phyloP scores from a whole-genome alignment of 2,797 vertebrate species.

The Chaenodraco wilsoni region DNA sequence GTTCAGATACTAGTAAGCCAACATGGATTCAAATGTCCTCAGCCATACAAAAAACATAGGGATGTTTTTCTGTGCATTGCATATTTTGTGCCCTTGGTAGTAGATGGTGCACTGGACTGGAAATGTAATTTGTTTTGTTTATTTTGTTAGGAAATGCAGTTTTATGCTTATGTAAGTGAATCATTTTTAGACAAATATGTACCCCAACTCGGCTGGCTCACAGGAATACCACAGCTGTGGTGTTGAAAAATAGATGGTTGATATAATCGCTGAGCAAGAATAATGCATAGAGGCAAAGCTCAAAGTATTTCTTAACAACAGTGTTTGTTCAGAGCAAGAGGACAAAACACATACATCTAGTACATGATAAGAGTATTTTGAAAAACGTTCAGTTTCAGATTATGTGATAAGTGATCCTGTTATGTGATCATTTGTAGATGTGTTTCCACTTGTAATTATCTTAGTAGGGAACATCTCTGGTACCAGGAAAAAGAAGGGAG shows the following conservation, averaged over 20 bases:
- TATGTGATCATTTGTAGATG: constrained; percentile 39
- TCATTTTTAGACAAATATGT: constrained; percentile 69
- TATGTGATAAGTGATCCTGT: constrained; percentile 45
- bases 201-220: constrained; percentile 63
- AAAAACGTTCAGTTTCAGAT: constrained; percentile 41
- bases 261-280: constrained; percentile 65
- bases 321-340: constrained; percentile 37
- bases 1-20: neutral
- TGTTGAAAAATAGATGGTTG: constrained; percentile 61
- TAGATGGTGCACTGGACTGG: constrained; percentile 57
- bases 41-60: constrained; percentile 6
- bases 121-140: constrained; percentile 71
- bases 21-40: constrained; percentile 29
- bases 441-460: constrained; percentile 25
- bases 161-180: constrained; percentile 76
- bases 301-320: constrained; percentile 50
- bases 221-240: constrained; percentile 75
- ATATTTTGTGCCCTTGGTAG: constrained; percentile 54
- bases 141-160: constrained; percentile 66
- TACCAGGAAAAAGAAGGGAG: neutral
- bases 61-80: constrained; percentile 12
- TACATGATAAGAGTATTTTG: constrained; percentile 24
- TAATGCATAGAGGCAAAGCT: constrained; percentile 46
- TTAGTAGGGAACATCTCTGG: constrained; percentile 12
- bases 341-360: constrained; percentile 24